Percentiles rank a stretch among this genome's conserved stretches.
phyloP scores from a whole-genome alignment of 2,797 vertebrate species.

The Adrianichthys oophorus region DNA sequence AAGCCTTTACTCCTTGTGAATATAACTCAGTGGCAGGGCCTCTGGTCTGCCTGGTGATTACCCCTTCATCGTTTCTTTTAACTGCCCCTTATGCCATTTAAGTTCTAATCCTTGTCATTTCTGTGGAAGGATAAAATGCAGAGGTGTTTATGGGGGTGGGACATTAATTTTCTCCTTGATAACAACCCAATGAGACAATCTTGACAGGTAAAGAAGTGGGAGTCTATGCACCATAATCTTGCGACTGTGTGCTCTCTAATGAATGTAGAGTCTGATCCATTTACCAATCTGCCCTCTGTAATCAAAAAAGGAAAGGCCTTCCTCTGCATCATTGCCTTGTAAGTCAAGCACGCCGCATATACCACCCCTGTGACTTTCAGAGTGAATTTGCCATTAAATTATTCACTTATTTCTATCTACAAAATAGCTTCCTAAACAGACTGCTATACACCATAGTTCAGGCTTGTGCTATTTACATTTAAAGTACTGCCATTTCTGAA shows the following conservation, averaged over 20 bases:
- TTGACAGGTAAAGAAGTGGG: slow-evolving; percentile 53
- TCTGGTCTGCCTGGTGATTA: slow-evolving; percentile 49
- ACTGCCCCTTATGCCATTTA: slow-evolving; percentile 67
- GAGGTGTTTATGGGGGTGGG: slow-evolving; percentile 51
- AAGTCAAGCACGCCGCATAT: slow-evolving; percentile 43
- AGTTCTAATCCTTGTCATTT: slow-evolving; percentile 61
- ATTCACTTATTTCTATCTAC: slow-evolving; percentile 62
- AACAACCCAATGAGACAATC: slow-evolving; percentile 50
- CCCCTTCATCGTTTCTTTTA: slow-evolving; percentile 61
- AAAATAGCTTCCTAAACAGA: slow-evolving; percentile 45
- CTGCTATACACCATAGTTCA: slow-evolving; percentile 31
- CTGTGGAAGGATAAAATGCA: slow-evolving; percentile 49
- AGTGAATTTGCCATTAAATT: slow-evolving; percentile 65
- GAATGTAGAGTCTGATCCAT: slow-evolving; percentile 51
- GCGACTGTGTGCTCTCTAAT: slow-evolving; percentile 45
- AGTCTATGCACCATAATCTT: slow-evolving; percentile 42
- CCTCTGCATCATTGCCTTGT: slow-evolving; percentile 37
- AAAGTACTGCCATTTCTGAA: slow-evolving; percentile 31
- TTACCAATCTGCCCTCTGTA: slow-evolving; percentile 46
- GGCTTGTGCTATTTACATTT: slow-evolving; percentile 44
- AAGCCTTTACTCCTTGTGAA: slow-evolving; percentile 49
- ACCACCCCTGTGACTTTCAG: slow-evolving; percentile 42
- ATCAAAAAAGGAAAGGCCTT: slow-evolving; percentile 51
- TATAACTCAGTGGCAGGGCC: slow-evolving; percentile 62
- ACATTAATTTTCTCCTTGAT: slow-evolving; percentile 35